phyloP scores from a whole-genome alignment of 2,797 vertebrate genomes.

The Anabacerthia variegaticeps region DNA sequence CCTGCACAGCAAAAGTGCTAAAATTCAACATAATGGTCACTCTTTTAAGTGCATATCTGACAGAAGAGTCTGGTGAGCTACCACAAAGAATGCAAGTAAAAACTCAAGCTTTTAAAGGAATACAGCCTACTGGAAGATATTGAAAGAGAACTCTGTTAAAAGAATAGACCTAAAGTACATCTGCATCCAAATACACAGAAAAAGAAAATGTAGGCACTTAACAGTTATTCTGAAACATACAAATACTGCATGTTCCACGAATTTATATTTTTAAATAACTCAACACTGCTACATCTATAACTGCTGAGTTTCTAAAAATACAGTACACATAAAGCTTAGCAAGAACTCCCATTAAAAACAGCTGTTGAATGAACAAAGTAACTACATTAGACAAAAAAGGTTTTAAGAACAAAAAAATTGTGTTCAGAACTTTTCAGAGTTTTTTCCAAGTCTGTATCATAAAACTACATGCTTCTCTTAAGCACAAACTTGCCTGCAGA shows the following conservation, averaged over 20 bases:
- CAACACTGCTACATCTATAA: background rate
- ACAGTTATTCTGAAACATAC: background rate
- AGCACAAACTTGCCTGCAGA: background rate
- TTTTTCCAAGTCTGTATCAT: background rate
- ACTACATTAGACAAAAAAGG: background rate
- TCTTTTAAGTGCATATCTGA: background rate
- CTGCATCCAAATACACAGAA: background rate
- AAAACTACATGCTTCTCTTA: background rate
- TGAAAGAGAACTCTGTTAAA: background rate
- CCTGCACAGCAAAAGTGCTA: background rate
- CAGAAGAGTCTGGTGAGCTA: background rate
- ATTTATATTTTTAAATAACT: background rate
- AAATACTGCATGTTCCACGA: background rate
- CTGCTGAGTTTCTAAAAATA: conserved; percentile 5
- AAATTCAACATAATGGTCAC: background rate
- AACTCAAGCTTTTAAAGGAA: background rate
- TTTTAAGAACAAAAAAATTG: background rate
- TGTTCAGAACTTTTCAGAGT: background rate
- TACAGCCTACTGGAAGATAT: background rate
- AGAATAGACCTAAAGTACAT: background rate
- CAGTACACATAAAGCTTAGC: background rate
- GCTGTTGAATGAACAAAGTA: background rate
- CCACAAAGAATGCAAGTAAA: background rate
- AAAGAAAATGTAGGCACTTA: background rate
- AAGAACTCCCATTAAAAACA: conserved; percentile 5